Evolutionary conservation across 2,888 invertebrate species (phyloP).

Genomic region (Nowickia ferox): DNA sequence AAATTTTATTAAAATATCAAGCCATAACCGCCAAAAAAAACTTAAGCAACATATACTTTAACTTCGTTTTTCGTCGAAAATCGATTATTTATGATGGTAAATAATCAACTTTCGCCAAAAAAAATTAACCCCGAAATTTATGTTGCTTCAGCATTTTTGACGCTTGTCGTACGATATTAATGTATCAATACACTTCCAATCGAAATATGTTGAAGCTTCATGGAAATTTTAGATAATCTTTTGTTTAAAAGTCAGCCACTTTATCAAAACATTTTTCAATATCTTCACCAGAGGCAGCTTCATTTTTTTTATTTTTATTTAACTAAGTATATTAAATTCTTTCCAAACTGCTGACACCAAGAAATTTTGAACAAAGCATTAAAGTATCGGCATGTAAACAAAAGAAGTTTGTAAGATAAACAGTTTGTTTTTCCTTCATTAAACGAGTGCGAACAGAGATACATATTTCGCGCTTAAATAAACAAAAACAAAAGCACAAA

Average conservation of each 20-base stretch:
- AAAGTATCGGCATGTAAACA: conserved; percentile 46
- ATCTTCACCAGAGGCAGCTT: neutral
- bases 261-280: neutral
- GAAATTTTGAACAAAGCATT: conserved; percentile 13
- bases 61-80: no score
- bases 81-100: no score
- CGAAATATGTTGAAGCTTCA: neutral
- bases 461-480: conserved; percentile 30
- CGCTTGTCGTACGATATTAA: no score
- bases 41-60: no score
- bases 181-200: no score
- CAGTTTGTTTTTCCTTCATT: conserved; percentile 38
- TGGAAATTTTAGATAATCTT: neutral
- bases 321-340: conserved; percentile 28
- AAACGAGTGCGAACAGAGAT: conserved; percentile 62
- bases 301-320: neutral
- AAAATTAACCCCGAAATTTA: no score
- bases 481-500: conserved; percentile 13
- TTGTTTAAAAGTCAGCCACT: conserved; percentile 6
- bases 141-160: no score
- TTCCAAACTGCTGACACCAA: conserved; percentile 12
- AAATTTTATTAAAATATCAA: no score
- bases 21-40: no score
- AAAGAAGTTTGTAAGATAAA: conserved; percentile 38
- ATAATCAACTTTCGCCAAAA: no score